Percentiles rank a stretch among this genome's conserved stretches.
Evolutionary conservation across 2,797 vertebrate genomes (phyloP).

Genomic region (Pseudochirops cupreus): DNA sequence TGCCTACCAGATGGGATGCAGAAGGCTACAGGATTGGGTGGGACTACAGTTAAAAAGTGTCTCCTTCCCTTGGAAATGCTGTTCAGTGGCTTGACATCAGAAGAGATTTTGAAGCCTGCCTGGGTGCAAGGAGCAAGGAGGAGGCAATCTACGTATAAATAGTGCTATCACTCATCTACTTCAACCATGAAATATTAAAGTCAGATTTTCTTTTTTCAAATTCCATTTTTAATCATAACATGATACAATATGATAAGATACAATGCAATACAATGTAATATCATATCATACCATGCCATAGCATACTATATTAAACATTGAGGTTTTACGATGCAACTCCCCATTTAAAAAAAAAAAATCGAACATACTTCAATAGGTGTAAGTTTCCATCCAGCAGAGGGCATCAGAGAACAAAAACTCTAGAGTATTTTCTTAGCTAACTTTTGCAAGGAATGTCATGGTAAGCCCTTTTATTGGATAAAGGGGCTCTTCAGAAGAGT

Average conservation of each 20-base stretch:
- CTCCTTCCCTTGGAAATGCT: not conserved
- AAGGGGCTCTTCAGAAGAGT: rapidly evolving
- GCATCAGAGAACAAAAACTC: conserved; percentile 66
- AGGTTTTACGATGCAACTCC: not conserved
- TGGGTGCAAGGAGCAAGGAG: not conserved
- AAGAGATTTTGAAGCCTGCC: not conserved
- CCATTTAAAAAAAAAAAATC: not conserved
- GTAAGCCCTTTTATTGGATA: not conserved
- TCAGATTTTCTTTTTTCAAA: not conserved
- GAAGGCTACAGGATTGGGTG: not conserved
- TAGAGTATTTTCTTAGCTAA: not conserved
- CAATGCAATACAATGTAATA: not conserved
- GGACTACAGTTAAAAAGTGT: not conserved
- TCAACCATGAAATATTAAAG: not conserved
- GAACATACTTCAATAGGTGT: not conserved
- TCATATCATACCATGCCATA: not conserved
- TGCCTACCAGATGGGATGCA: not conserved
- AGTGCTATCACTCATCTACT: not conserved
- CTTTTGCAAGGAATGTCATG: rapidly evolving
- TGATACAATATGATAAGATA: not conserved
- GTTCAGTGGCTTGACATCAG: not conserved
- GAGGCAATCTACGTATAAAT: not conserved
- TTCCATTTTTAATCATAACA: not conserved
- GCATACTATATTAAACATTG: not conserved
- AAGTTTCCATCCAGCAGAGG: conserved; percentile 68